phyloP scores from a whole-genome alignment of 2,888 invertebrate species.

The Melanostoma mellinum region DNA sequence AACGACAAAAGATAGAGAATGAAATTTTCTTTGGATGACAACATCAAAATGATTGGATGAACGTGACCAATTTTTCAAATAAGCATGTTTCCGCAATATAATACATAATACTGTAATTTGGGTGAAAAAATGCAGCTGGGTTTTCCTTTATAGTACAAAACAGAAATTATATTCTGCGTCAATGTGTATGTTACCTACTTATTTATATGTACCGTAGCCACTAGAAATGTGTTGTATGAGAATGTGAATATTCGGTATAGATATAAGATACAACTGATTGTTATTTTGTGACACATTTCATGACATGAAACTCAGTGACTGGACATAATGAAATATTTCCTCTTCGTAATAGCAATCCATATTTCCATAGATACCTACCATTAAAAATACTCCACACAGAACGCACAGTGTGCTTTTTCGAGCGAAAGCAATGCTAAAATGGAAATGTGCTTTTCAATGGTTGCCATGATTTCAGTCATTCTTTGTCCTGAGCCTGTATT shows the following conservation, averaged over 20 bases:
- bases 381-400: constrained; percentile 6
- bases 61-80: constrained; percentile 56
- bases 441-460: constrained; percentile 30
- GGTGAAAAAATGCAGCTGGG: constrained; percentile 17
- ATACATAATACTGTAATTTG: neutral
- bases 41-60: constrained; percentile 45
- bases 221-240: no score
- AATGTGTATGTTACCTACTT: neutral
- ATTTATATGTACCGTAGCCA: neutral
- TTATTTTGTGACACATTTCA: constrained; percentile 43
- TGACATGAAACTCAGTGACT: constrained; percentile 21
- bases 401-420: constrained; percentile 18
- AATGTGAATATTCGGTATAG: no score
- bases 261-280: constrained; percentile 32
- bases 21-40: constrained; percentile 21
- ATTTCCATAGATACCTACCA: constrained; percentile 28
- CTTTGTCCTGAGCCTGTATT: constrained; percentile 10
- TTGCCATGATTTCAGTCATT: constrained; percentile 23
- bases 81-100: constrained; percentile 11
- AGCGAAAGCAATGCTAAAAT: constrained; percentile 36
- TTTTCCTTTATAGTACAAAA: constrained; percentile 6
- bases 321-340: constrained; percentile 46
- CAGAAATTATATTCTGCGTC: neutral
- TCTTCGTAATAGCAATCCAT: constrained; percentile 26
- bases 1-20: constrained; percentile 16